Percentiles rank a stretch among this genome's conserved stretches.
phyloP scores from a whole-genome alignment of 2,797 vertebrate species.

The Falco naumanni region DNA sequence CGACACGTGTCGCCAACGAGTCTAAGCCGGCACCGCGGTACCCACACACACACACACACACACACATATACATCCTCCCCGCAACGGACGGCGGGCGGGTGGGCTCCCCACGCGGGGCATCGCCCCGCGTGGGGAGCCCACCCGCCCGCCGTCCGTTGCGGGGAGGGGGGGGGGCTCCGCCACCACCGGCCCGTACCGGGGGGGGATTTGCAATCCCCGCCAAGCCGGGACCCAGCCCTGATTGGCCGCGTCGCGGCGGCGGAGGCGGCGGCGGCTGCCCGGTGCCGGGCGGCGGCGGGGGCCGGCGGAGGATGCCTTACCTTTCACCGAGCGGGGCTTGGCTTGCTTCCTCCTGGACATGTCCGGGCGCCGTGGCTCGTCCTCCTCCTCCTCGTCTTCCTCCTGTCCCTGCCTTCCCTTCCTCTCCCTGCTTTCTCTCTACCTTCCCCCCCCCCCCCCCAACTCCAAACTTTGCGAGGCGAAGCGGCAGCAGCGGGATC shows the following conservation, averaged over 20 bases:
- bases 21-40: neutral
- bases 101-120: neutral
- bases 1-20: conserved; percentile 39
- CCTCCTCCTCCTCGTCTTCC: conserved; percentile 57
- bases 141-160: neutral
- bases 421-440: conserved; percentile 66
- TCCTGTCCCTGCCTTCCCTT: conserved; percentile 51
- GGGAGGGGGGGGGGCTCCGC: neutral
- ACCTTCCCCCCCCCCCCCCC: neutral
- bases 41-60: neutral
- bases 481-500: conserved; percentile 71
- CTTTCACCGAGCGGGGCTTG: conserved; percentile 98
- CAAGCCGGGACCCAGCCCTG: conserved; percentile 78
- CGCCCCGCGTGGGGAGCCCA: neutral
- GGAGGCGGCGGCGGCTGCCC: neutral
- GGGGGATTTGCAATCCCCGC: conserved; percentile 79
- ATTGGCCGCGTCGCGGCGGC: conserved; percentile 77
- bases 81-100: neutral
- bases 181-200: neutral
- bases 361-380: conserved; percentile 72
- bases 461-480: conserved; percentile 73
- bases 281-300: neutral
- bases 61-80: neutral
- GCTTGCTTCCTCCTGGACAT: conserved; percentile 99
- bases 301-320: conserved; percentile 79